phyloP scores from a whole-genome alignment of 2,888 invertebrate species.

The Lasioglossum marginatum region DNA sequence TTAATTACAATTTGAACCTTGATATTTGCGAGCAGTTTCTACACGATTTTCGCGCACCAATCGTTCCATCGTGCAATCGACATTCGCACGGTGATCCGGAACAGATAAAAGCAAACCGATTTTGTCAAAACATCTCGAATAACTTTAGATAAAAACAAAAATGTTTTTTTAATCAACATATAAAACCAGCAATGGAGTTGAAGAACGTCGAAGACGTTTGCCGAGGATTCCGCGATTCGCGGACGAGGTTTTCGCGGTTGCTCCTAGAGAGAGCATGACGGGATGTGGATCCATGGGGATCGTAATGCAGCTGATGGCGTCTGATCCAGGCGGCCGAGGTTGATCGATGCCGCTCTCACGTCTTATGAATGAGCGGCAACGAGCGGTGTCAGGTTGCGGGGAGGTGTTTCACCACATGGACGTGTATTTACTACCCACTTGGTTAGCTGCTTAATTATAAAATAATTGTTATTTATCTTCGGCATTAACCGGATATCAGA shows the following conservation, averaged over 20 bases:
- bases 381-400: constrained; percentile 77
- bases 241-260: neutral
- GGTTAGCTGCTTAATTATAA: constrained; percentile 78
- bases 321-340: constrained; percentile 58
- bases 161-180: too few species aligned
- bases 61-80: neutral
- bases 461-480: constrained; percentile 82
- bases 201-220: too few species aligned
- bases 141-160: too few species aligned
- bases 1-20: constrained; percentile 10
- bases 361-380: constrained; percentile 80
- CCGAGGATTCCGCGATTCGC: neutral
- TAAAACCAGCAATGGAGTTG: too few species aligned
- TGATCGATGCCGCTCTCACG: constrained; percentile 80
- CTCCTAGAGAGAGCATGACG: neutral
- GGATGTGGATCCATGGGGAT: neutral
- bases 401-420: constrained; percentile 59
- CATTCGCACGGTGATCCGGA: neutral
- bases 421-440: constrained; percentile 73
- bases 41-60: neutral
- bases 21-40: neutral
- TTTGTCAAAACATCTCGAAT: too few species aligned
- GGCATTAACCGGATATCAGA: constrained; percentile 73
- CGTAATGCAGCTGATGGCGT: constrained; percentile 25
- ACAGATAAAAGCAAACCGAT: too few species aligned